Conservation (phyloP, 2,797 vertebrate genomes). For the Carduelis carduelis region DNA sequence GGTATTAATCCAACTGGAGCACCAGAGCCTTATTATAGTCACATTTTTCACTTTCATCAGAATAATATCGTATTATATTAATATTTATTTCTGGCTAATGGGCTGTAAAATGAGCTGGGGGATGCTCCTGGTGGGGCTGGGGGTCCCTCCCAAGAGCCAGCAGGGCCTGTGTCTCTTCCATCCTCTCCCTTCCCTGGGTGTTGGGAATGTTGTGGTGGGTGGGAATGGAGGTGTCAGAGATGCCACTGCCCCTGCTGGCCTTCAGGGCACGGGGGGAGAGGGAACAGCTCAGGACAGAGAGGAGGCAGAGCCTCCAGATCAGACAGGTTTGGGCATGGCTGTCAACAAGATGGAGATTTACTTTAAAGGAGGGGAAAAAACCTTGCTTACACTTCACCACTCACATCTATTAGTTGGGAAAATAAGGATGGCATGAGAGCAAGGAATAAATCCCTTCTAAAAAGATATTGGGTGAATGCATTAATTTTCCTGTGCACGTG, state of each 20-base stretch:
- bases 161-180: neutral
- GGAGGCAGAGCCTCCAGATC: rapidly evolving
- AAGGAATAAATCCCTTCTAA: slow-evolving; percentile 13
- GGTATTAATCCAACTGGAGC: slow-evolving; percentile 25
- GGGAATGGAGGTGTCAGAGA: rapidly evolving
- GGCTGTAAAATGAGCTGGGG: slow-evolving; percentile 26
- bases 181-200: rapidly evolving
- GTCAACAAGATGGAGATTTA: neutral
- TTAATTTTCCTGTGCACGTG: neutral
- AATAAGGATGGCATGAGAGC: neutral
- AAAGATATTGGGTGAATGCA: neutral
- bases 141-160: neutral
- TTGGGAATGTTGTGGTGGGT: rapidly evolving
- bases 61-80: slow-evolving; percentile 57
- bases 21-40: slow-evolving; percentile 41
- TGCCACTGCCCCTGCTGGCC: neutral
- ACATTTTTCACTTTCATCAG: slow-evolving; percentile 63
- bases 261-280: neutral
- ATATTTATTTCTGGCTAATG: slow-evolving; percentile 64
- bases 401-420: neutral
- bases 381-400: neutral
- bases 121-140: neutral
- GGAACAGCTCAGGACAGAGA: neutral
- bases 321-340: neutral
- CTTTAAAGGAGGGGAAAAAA: neutral